Conservation (phyloP, 2,113 vertebrate species). For the Xenopus laevis region DNA sequence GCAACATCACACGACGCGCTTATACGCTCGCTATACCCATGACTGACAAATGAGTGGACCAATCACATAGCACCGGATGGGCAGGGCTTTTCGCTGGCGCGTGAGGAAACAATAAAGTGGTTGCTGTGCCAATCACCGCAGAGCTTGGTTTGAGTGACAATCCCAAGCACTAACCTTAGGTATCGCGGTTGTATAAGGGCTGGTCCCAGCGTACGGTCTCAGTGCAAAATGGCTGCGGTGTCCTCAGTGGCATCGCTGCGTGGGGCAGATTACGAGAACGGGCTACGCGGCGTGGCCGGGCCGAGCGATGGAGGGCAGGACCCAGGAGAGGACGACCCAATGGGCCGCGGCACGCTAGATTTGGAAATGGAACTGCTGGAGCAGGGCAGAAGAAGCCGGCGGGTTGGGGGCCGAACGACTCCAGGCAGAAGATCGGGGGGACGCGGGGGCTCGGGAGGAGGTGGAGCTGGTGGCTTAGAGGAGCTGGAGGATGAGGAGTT, state of each 20-base stretch:
- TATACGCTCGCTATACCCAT: no score
- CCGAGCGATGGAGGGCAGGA: conserved; percentile 51
- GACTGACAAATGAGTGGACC: no score
- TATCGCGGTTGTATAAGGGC: conserved; percentile 17
- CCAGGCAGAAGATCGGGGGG: conserved; percentile 18
- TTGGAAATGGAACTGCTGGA: conserved; percentile 58
- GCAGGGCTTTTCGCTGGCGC: conserved; percentile 23
- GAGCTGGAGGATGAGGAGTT: conserved; percentile 77
- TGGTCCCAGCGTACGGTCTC: not conserved
- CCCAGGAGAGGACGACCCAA: conserved; percentile 55
- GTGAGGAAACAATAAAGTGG: conserved; percentile 16
- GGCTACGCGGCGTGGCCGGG: conserved; percentile 51
- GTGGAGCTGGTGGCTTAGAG: conserved; percentile 59
- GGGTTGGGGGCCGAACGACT: conserved; percentile 19
- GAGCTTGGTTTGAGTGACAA: not conserved
- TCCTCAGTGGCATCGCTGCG: conserved; percentile 46
- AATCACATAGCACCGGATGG: conserved; percentile 11
- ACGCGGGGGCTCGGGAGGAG: conserved; percentile 48
- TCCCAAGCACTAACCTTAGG: not conserved
- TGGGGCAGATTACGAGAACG: conserved; percentile 54
- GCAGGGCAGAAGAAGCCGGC: conserved; percentile 53
- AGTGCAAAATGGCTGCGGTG: conserved; percentile 44
- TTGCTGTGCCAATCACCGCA: not conserved
- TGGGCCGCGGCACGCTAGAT: conserved; percentile 55
- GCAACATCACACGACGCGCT: no score